Conservation (phyloP, 2,113 vertebrate species). For the Serinus canaria region DNA sequence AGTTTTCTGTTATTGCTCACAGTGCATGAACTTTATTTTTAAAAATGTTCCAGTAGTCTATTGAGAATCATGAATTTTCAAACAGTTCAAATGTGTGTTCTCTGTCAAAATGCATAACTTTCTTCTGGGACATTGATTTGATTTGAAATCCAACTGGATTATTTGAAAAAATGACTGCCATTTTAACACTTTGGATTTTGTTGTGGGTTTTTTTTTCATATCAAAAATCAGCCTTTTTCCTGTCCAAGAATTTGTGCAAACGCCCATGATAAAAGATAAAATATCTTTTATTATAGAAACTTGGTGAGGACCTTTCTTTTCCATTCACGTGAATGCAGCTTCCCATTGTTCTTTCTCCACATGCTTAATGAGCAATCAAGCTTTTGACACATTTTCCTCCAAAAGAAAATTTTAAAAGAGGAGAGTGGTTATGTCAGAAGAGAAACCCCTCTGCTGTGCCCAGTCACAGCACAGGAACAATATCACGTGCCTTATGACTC, state of each 20-base stretch:
- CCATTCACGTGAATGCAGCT: background rate
- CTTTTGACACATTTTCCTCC: background rate
- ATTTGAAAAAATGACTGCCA: background rate
- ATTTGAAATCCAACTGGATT: background rate
- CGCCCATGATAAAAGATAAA: background rate
- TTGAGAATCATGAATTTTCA: background rate
- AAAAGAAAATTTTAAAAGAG: background rate
- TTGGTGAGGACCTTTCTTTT: background rate
- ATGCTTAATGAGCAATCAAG: background rate
- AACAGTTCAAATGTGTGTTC: background rate
- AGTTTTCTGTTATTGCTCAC: background rate
- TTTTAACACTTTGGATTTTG: background rate
- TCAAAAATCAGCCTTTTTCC: background rate
- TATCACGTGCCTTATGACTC: background rate
- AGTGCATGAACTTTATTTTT: background rate
- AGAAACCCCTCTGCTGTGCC: background rate
- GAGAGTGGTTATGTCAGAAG: background rate
- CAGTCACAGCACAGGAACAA: background rate
- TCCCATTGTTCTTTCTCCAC: background rate
- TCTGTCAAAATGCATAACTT: background rate
- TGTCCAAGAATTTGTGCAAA: background rate
- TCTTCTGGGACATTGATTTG: background rate
- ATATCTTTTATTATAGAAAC: background rate
- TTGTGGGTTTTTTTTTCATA: background rate
- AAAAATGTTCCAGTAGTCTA: background rate